Conservation (phyloP, 1,140 invertebrate genomes). For the Brachionus plicatilis region DNA sequence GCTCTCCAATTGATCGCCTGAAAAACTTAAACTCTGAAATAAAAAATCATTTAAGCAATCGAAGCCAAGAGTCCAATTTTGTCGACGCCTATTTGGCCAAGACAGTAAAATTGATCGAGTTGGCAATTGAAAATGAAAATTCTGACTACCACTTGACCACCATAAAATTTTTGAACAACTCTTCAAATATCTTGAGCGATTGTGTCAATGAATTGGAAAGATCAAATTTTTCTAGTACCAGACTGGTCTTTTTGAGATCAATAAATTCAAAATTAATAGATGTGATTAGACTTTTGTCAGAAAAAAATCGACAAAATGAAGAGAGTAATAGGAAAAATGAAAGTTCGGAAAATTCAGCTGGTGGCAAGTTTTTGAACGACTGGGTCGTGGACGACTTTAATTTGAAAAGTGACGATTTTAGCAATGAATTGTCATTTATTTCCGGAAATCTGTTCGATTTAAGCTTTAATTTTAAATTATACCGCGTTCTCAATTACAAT, state of each 20-base stretch:
- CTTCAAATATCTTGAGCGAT: not conserved
- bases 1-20: not conserved
- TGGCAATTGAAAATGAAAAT: not conserved
- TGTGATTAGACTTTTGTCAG: not conserved
- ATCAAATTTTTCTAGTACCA: not conserved
- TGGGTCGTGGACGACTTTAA: conserved; percentile 23
- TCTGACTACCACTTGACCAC: not conserved
- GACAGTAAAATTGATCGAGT: not conserved
- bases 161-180: not conserved
- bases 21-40: not conserved
- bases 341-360: not conserved
- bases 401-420: conserved; percentile 23
- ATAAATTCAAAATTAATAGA: not conserved
- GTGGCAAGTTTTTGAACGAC: not conserved
- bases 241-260: not conserved
- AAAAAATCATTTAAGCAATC: not conserved
- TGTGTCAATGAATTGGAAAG: not conserved
- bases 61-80: not conserved
- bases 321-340: not conserved
- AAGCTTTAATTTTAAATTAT: conserved; percentile 15
- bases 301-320: not conserved
- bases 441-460: conserved; percentile 5
- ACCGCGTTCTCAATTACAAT: not conserved
- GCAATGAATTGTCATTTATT: conserved; percentile 1
- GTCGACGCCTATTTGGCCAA: not conserved